Conservation (phyloP, 2,888 invertebrate species). For the Athalia circularis region DNA sequence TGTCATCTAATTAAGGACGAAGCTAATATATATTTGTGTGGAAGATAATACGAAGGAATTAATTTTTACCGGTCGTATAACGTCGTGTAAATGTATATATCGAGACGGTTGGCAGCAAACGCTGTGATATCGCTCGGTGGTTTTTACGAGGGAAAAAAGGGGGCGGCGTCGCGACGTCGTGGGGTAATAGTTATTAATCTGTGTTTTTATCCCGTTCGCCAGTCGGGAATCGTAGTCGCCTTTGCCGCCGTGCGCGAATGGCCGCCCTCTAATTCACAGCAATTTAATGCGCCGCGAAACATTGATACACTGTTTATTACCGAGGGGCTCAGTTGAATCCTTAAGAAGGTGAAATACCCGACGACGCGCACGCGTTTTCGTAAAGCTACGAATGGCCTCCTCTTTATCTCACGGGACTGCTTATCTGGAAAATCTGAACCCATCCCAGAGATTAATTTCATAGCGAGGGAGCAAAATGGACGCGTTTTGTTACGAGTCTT, state of each 20-base stretch:
- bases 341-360: slow-evolving; percentile 55
- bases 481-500: not conserved
- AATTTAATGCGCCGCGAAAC: slow-evolving; percentile 65
- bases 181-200: slow-evolving; percentile 59
- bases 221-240: slow-evolving; percentile 39
- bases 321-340: slow-evolving; percentile 64
- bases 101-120: not conserved
- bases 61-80: slow-evolving; percentile 25
- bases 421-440: slow-evolving; percentile 49
- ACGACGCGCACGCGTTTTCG: not conserved
- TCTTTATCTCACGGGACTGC: slow-evolving; percentile 52
- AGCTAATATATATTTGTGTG: no score
- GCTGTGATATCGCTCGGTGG: slow-evolving; percentile 11
- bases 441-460: not conserved
- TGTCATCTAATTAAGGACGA: no score
- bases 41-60: not conserved
- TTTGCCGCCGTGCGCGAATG: slow-evolving; percentile 47
- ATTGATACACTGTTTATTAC: slow-evolving; percentile 69
- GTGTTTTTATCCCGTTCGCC: slow-evolving; percentile 51
- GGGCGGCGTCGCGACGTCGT: slow-evolving; percentile 45
- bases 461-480: not conserved
- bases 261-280: slow-evolving; percentile 49
- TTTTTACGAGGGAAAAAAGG: slow-evolving; percentile 23
- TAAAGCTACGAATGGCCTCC: not conserved
- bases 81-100: not conserved